A percentile compares a stretch with the other conserved stretches of the same genome.
Conservation (phyloP, 2,113 vertebrate species). For the Eudyptes chrysolophus region DNA sequence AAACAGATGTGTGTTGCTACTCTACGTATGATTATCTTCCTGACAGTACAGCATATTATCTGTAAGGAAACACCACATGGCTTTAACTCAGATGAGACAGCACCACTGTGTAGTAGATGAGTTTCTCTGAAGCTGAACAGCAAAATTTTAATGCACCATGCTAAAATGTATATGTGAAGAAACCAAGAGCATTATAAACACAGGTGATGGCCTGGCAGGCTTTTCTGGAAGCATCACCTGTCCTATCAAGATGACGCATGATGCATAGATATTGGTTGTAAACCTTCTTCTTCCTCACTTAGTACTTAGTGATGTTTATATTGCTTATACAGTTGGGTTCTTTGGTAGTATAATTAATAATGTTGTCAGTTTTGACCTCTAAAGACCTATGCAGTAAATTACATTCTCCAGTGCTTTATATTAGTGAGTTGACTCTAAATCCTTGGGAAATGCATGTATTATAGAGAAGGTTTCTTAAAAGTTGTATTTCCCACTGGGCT, state of each 20-base stretch:
- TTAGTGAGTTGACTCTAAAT: neutral
- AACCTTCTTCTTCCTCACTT: neutral
- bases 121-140: neutral
- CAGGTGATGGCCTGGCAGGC: neutral
- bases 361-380: slow-evolving; percentile 7
- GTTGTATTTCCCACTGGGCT: neutral
- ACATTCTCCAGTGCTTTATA: neutral
- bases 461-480: neutral
- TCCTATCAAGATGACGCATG: neutral
- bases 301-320: neutral
- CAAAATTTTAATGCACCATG: neutral
- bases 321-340: neutral
- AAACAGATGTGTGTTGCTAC: neutral
- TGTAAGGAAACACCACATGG: slow-evolving; percentile 14
- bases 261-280: neutral
- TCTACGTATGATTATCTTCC: neutral
- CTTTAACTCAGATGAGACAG: neutral
- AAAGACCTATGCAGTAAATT: slow-evolving; percentile 34
- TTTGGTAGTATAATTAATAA: slow-evolving; percentile 48
- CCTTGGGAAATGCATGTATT: neutral
- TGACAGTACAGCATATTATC: neutral
- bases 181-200: neutral
- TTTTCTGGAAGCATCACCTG: neutral
- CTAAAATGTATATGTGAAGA: neutral
- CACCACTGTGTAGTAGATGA: slow-evolving; percentile 1